Evolutionary conservation across 1,140 invertebrate genomes (phyloP).

Genomic region (Lysiphlebus fabarum): DNA sequence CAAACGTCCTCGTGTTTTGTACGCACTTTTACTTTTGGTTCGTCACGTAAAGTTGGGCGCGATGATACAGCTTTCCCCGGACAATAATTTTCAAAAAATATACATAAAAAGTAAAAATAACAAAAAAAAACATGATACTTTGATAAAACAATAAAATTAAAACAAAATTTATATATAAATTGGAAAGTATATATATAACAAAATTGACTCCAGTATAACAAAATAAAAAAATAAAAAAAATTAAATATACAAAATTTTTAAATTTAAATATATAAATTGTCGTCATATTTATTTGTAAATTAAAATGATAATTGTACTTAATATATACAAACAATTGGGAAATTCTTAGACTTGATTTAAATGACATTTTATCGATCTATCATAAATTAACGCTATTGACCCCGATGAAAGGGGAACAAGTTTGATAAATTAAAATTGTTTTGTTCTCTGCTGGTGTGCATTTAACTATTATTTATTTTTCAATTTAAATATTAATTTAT

Average conservation of each 20-base stretch:
- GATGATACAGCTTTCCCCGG: slow-evolving; percentile 22
- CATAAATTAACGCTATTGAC: slow-evolving; percentile 9
- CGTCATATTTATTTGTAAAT: not conserved
- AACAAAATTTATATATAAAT: too few relatives aligned
- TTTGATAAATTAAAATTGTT: slow-evolving; percentile 12
- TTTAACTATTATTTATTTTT: too few relatives aligned
- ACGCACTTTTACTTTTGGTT: slow-evolving; percentile 25
- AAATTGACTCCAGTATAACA: too few relatives aligned
- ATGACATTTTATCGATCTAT: not conserved
- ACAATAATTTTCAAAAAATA: not conserved
- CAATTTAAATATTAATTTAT: too few relatives aligned
- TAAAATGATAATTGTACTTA: not conserved
- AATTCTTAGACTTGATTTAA: too few relatives aligned
- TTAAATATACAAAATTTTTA: too few relatives aligned
- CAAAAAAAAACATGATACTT: too few relatives aligned
- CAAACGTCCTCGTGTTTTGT: slow-evolving; percentile 19
- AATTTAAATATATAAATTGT: too few relatives aligned
- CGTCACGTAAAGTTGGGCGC: slow-evolving; percentile 18
- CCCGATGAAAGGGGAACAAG: slow-evolving; percentile 11
- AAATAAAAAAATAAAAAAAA: too few relatives aligned
- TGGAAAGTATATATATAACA: too few relatives aligned
- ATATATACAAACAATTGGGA: not conserved
- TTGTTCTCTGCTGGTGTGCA: slow-evolving; percentile 11
- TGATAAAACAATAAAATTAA: too few relatives aligned
- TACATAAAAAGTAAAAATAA: too few relatives aligned